Evolutionary conservation across 2,888 invertebrate species (phyloP).

Genomic region (Dasysyrphus tricinctus): DNA sequence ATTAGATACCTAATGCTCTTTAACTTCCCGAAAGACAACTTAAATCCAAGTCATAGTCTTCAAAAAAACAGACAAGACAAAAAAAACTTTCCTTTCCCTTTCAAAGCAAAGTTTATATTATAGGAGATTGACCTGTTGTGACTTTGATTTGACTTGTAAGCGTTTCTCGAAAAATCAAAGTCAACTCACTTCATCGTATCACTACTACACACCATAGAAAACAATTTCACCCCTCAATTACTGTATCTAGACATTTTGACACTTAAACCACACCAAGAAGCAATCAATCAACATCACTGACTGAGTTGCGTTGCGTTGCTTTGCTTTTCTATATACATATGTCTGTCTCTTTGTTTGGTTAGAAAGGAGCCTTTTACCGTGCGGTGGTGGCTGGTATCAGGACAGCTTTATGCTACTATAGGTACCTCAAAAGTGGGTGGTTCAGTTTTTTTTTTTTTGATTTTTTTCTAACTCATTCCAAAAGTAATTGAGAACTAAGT

Average conservation of each 20-base stretch:
- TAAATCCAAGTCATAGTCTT: slow-evolving; percentile 9
- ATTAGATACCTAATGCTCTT: neutral
- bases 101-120: neutral
- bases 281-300: slow-evolving; percentile 60
- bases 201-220: slow-evolving; percentile 2
- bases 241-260: slow-evolving; percentile 47
- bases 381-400: neutral
- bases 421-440: neutral
- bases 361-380: neutral
- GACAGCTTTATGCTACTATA: neutral
- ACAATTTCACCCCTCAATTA: slow-evolving; percentile 54
- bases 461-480: slow-evolving; percentile 23
- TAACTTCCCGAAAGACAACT: neutral
- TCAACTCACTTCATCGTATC: slow-evolving; percentile 39
- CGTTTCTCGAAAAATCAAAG: slow-evolving; percentile 31
- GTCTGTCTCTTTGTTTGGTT: slow-evolving; percentile 6
- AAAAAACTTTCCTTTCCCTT: neutral
- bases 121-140: slow-evolving; percentile 5
- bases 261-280: slow-evolving; percentile 45
- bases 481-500: slow-evolving; percentile 57
- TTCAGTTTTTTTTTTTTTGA: neutral
- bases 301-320: slow-evolving; percentile 1
- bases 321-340: neutral
- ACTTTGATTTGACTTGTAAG: slow-evolving; percentile 58
- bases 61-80: neutral